Conservation (phyloP, 2,113 vertebrate genomes). For the Melanerpes aurifrons region DNA sequence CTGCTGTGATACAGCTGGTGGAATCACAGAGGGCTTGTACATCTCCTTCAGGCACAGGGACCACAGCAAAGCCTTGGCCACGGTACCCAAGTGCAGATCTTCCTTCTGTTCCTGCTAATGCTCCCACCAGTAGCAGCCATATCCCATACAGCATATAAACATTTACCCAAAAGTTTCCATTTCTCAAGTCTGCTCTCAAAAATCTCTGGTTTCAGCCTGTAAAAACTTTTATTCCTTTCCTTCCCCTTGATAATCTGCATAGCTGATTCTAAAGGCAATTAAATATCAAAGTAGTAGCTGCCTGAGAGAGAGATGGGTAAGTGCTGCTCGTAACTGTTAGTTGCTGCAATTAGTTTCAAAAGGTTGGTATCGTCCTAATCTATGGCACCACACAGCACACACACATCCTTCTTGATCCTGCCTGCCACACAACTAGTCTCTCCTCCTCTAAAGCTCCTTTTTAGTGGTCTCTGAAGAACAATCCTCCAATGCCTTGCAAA, state of each 20-base stretch:
- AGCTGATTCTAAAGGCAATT: constrained; percentile 4
- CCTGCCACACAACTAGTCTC: constrained; percentile 1
- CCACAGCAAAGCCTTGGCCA: not conserved
- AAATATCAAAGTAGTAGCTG: constrained; percentile 31
- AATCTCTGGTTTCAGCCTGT: not conserved
- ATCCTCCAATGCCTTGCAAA: constrained; percentile 38
- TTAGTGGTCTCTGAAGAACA: constrained; percentile 53
- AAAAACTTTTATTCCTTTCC: not conserved
- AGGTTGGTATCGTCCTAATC: constrained; percentile 45
- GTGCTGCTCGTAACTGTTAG: not conserved
- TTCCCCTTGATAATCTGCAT: not conserved
- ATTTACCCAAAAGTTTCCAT: not conserved
- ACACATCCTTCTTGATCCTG: constrained; percentile 47
- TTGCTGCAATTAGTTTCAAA: constrained; percentile 49
- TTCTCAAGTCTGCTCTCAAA: not conserved
- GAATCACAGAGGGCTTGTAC: not conserved
- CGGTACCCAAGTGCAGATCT: not conserved
- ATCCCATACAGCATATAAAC: not conserved
- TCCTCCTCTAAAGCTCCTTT: constrained; percentile 40
- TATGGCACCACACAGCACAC: constrained; percentile 30
- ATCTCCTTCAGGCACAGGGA: not conserved
- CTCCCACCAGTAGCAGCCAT: not conserved
- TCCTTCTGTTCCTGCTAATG: not conserved
- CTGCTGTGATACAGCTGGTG: constrained; percentile 6
- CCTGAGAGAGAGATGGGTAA: not conserved